Conservation (phyloP, 2,888 invertebrate species). For the Caenorhabditis sinica region DNA sequence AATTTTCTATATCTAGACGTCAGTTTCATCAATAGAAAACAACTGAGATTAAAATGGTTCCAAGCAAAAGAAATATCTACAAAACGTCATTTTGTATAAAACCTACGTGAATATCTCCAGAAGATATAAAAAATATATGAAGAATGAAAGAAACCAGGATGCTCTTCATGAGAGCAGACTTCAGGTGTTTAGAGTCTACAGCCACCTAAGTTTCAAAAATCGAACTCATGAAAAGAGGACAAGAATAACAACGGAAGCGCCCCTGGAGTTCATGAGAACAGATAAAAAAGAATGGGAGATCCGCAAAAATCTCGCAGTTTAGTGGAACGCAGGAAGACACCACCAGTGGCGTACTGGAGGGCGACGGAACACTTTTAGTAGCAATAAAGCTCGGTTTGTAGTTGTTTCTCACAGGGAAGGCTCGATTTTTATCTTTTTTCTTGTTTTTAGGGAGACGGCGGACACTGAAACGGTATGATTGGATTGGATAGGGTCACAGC, state of each 20-base stretch:
- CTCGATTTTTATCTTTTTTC: constrained; percentile 21
- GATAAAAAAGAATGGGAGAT: constrained; percentile 29
- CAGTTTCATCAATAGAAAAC: no score
- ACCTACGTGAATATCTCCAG: no score
- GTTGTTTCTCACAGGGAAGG: constrained; percentile 15
- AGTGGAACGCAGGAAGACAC: constrained; percentile 50
- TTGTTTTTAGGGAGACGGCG: background rate
- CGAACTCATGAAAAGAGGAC: constrained; percentile 28
- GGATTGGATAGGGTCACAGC: background rate
- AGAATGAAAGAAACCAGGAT: background rate
- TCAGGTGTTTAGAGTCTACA: background rate
- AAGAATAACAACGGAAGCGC: constrained; percentile 36
- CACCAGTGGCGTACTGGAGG: constrained; percentile 45
- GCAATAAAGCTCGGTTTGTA: constrained; percentile 53
- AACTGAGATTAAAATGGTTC: no score
- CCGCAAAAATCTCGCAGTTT: constrained; percentile 28
- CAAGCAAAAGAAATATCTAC: no score
- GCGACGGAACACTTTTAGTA: constrained; percentile 56
- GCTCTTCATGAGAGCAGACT: background rate
- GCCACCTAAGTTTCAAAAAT: constrained; percentile 8
- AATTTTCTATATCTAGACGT: no score
- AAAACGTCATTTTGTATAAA: no score
- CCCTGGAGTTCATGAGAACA: constrained; percentile 27
- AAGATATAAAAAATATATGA: background rate
- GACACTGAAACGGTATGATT: constrained; percentile 31